Percentiles rank a stretch among this genome's conserved stretches.
Conservation (phyloP, 1,140 invertebrate genomes). For the Aleiodes sp. region DNA sequence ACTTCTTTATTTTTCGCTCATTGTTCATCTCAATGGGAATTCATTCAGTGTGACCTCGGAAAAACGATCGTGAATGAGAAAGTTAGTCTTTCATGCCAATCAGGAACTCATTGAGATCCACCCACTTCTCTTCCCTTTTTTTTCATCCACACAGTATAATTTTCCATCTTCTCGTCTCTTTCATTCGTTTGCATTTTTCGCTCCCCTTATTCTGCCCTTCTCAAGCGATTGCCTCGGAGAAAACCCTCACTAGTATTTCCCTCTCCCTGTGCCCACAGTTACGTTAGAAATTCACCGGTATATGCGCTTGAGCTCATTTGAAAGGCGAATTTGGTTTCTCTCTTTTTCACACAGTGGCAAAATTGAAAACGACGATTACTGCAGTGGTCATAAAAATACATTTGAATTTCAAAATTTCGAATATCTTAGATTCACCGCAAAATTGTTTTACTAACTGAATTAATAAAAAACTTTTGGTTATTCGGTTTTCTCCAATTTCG, state of each 20-base stretch:
- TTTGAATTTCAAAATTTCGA: not conserved
- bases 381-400: not conserved
- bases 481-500: not conserved
- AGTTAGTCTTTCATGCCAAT: constrained; percentile 26
- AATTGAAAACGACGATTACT: constrained; percentile 31
- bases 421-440: not conserved
- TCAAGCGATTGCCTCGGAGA: constrained; percentile 16
- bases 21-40: not conserved
- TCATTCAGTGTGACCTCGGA: not conserved
- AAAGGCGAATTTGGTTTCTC: constrained; percentile 33
- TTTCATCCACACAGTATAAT: not conserved
- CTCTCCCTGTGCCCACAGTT: not conserved
- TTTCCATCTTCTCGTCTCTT: not conserved
- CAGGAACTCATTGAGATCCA: constrained; percentile 20
- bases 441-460: not conserved
- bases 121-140: not conserved
- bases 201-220: not conserved
- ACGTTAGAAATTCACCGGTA: not conserved
- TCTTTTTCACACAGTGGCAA: constrained; percentile 27
- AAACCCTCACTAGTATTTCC: not conserved
- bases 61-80: not conserved
- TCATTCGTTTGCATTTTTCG: not conserved
- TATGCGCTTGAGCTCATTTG: constrained; percentile 26
- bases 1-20: too few relatives aligned
- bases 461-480: not conserved